A percentile compares a stretch with the other conserved stretches of the same genome.
Evolutionary conservation across 2,113 vertebrate species (phyloP).

Genomic region (Cariama cristata): DNA sequence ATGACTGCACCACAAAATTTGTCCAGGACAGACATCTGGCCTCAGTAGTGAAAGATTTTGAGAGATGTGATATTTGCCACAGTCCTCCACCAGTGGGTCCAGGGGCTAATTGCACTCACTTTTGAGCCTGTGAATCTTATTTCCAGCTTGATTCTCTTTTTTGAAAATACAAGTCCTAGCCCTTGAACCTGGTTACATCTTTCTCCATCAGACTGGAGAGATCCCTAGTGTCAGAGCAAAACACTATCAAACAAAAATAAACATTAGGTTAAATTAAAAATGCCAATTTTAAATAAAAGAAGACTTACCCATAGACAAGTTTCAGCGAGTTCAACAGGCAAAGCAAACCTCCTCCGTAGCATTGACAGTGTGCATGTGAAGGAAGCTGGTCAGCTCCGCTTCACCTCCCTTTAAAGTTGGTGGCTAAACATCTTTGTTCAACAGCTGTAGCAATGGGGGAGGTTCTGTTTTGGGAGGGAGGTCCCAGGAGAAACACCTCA

Average conservation of each 20-base stretch:
- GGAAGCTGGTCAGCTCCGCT: background rate
- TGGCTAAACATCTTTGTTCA: background rate
- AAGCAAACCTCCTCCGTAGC: background rate
- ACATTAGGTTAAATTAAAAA: background rate
- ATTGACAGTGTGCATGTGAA: background rate
- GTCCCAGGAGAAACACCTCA: background rate
- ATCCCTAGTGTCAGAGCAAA: background rate
- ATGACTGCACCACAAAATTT: background rate
- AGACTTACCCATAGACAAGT: background rate
- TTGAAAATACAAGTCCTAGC: background rate
- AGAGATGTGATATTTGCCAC: background rate
- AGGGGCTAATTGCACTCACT: background rate
- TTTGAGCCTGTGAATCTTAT: background rate
- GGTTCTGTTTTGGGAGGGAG: background rate
- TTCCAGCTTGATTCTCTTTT: background rate
- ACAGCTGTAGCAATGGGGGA: background rate
- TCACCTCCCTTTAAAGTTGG: background rate
- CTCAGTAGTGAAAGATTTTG: background rate
- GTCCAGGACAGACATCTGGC: background rate
- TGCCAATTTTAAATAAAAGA: background rate
- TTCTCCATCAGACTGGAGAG: background rate
- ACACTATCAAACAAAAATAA: background rate
- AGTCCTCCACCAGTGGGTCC: background rate
- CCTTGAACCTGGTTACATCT: background rate
- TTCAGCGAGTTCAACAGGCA: background rate